Base-by-base conservation (phyloP, 2,888 invertebrate genomes). In the Noctua comes region DNA sequence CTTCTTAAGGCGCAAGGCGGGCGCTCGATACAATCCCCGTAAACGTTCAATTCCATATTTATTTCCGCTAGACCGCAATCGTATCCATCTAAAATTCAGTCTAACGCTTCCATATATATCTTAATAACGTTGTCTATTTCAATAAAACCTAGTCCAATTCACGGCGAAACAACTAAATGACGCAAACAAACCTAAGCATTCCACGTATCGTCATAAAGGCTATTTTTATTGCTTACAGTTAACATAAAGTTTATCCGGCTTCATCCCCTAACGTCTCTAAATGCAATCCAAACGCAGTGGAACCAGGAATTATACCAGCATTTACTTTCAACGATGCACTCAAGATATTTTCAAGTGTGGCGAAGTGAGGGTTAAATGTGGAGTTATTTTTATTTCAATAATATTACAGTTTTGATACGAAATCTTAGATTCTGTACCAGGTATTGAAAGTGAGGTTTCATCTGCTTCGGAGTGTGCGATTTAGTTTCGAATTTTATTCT, bases 241-340 rank as follows among this genome's bases (percentile, higher is more conserved):
- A 95, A 95, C 95, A 96, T 96, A 96, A 96, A 96, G 91, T 95
- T 94, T 93, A 96, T 96, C 95, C 94, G 89, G 93, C 93, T 95
- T 95, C 95, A 96, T 96, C 95, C 96, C 93, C 92, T 91, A 93
- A 94, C 94, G 95, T 95, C 93, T 93, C 91, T 94, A 93, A 95
- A 96, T 95, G 96, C 96, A 96, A 96, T 96, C 95, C 94, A 92
- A 95, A 96, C 94, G 95, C 95, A 95, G 93, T 95, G 90, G 93
- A 94, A 95, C 90, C 91, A 93, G 94, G 91, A 96, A 96, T 96
- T 96, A 96, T 95, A 93, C 92, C 93, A 91, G 91, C 94, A 96
- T 96, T 96, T 96, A 96, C 95, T 96, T 95, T 96, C 96, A 96
- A 96, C 96, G 96, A 94, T 95, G 96, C 95, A 94, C 95, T 96